Evolutionary conservation across 2,888 invertebrate genomes (phyloP).

Genomic region (Kuschelorhynchus macadamiae): DNA sequence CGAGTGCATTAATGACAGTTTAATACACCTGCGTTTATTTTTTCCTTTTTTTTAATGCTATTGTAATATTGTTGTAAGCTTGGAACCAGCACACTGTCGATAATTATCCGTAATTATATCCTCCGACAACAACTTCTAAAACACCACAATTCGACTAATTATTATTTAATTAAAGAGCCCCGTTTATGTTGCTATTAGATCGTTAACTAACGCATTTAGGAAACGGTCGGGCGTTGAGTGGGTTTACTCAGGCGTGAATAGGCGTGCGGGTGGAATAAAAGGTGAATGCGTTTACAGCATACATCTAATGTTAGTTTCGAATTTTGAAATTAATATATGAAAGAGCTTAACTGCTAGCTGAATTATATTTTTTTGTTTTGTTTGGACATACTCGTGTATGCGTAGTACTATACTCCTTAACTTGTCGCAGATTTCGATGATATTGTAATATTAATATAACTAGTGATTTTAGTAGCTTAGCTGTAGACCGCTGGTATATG

Average conservation of each 20-base stretch:
- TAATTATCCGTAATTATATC: slow-evolving; percentile 35
- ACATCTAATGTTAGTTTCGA: neutral
- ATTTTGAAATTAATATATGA: no score
- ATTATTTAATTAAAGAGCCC: slow-evolving; percentile 35
- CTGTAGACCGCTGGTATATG: no score
- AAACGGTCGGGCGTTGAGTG: slow-evolving; percentile 13
- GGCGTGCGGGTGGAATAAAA: no score
- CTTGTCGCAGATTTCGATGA: no score
- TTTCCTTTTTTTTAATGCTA: slow-evolving; percentile 23
- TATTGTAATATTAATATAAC: no score
- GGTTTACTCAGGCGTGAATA: no score
- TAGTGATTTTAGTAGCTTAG: no score
- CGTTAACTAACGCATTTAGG: slow-evolving; percentile 30
- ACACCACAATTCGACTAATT: slow-evolving; percentile 36
- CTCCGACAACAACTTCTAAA: slow-evolving; percentile 27
- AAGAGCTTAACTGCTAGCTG: no score
- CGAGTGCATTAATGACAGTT: slow-evolving; percentile 37
- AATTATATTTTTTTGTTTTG: no score
- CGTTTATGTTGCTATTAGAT: slow-evolving; percentile 30
- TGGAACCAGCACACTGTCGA: slow-evolving; percentile 33
- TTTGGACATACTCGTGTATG: no score
- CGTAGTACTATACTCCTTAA: no score
- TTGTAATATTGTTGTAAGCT: slow-evolving; percentile 26
- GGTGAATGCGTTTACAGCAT: neutral
- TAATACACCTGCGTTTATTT: slow-evolving; percentile 33